Conservation (phyloP, 1,140 invertebrate genomes). For the Araneus ventricosus region DNA sequence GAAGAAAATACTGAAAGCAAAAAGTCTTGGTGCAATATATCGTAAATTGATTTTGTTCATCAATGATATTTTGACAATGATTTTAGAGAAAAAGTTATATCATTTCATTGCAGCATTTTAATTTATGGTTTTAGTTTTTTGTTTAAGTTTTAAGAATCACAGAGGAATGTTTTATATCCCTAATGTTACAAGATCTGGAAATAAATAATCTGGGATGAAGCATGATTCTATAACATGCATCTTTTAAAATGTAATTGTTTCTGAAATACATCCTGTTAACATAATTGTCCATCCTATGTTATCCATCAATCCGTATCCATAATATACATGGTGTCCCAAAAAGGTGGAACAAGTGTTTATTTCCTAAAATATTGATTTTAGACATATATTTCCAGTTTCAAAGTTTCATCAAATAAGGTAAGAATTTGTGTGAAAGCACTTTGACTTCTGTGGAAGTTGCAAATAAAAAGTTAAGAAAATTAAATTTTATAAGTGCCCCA, state of each 20-base stretch:
- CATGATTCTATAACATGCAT: background rate
- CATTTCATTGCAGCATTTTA: background rate
- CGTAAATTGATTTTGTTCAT: background rate
- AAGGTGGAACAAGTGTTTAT: no score
- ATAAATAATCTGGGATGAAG: background rate
- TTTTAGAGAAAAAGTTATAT: background rate
- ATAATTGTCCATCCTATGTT: no score
- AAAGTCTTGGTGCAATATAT: conserved; percentile 58
- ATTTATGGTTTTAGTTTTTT: background rate
- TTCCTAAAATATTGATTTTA: no score
- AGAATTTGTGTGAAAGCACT: no score
- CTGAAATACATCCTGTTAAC: no score
- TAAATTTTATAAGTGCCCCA: no score
- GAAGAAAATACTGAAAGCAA: background rate
- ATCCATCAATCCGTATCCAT: no score
- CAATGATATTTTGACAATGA: background rate
- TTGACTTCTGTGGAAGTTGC: no score
- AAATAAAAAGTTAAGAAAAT: no score
- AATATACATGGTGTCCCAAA: no score
- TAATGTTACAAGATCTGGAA: background rate
- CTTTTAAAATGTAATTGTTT: background rate
- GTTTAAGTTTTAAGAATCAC: conserved; percentile 3
- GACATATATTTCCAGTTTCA: no score
- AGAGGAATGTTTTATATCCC: background rate
- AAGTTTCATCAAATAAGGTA: no score